Percentiles rank a stretch among this genome's conserved stretches.
These are phyloP conservation scores for Micropoecilia bifurca DNA, from an alignment of 2,797 vertebrate species.

Conservation along the genomic window DNA sequence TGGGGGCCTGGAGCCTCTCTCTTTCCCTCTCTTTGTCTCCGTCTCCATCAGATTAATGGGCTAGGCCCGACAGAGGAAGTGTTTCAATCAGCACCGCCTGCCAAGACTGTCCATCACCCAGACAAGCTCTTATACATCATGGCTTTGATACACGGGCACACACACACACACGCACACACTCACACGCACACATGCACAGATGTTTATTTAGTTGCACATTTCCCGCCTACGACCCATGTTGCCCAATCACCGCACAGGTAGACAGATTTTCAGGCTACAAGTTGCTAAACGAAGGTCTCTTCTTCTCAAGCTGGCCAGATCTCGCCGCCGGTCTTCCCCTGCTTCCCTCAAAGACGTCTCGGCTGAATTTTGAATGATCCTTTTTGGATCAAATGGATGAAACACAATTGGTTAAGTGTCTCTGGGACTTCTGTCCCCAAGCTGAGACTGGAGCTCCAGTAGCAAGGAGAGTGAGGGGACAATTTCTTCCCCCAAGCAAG, in stretches of 20 bases:
- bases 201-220: conserved; percentile 69
- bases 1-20: conserved; percentile 60
- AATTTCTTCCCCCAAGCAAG: conserved; percentile 73
- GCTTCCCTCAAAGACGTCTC: conserved; percentile 37
- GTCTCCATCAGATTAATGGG: conserved; percentile 92
- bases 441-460: conserved; percentile 62
- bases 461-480: conserved; percentile 35
- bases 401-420: conserved; percentile 80
- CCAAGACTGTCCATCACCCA: conserved; percentile 82
- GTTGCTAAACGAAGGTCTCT: conserved; percentile 45
- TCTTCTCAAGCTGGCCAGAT: conserved; percentile 21
- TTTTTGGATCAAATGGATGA: conserved; percentile 76
- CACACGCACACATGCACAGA: conserved; percentile 56
- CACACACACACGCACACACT: conserved; percentile 49
- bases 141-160: conserved; percentile 69
- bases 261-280: conserved; percentile 56
- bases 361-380: conserved; percentile 82
- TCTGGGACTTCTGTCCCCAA: conserved; percentile 80
- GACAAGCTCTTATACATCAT: conserved; percentile 81
- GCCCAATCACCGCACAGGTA: conserved; percentile 59
- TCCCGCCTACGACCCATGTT: background rate
- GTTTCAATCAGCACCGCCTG: conserved; percentile 94
- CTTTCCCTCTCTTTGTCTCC: conserved; percentile 66
- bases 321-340: conserved; percentile 51
- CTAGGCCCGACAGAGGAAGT: conserved; percentile 93